Conservation (phyloP, 2,888 invertebrate species). For the Rhagium mordax region DNA sequence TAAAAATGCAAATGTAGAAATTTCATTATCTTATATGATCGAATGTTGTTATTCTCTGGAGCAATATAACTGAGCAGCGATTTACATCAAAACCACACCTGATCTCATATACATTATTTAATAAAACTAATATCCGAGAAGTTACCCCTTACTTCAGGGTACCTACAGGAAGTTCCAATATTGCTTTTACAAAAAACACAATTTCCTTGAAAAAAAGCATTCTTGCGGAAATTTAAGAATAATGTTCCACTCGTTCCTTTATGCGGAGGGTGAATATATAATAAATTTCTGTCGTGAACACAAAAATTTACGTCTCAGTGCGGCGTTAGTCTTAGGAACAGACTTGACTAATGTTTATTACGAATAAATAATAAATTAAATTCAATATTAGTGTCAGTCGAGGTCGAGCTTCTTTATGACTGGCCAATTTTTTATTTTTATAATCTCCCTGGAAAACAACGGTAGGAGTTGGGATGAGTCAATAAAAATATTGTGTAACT, state of each 20-base stretch:
- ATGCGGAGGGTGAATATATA: conserved; percentile 30
- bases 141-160: background rate
- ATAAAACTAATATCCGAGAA: conserved; percentile 30
- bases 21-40: too few species aligned
- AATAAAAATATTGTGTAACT: too few species aligned
- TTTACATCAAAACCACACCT: background rate
- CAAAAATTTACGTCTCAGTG: conserved; percentile 19
- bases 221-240: conserved; percentile 33
- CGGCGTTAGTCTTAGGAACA: background rate
- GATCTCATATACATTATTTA: conserved; percentile 26
- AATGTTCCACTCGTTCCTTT: conserved; percentile 21
- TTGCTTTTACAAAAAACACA: conserved; percentile 26
- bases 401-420: background rate
- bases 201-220: conserved; percentile 27
- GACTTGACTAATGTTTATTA: conserved; percentile 31
- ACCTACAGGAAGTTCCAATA: conserved; percentile 17
- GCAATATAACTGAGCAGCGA: background rate
- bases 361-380: conserved; percentile 33
- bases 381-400: conserved; percentile 3
- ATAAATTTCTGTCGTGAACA: conserved; percentile 32
- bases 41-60: too few species aligned
- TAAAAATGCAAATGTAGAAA: too few species aligned
- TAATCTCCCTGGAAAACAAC: background rate
- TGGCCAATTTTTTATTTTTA: background rate
- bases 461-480: too few species aligned